A percentile compares a stretch with the other conserved stretches of the same genome.
Evolutionary conservation across 2,888 invertebrate genomes (phyloP).

Genomic region (Cosmia pyralina): DNA sequence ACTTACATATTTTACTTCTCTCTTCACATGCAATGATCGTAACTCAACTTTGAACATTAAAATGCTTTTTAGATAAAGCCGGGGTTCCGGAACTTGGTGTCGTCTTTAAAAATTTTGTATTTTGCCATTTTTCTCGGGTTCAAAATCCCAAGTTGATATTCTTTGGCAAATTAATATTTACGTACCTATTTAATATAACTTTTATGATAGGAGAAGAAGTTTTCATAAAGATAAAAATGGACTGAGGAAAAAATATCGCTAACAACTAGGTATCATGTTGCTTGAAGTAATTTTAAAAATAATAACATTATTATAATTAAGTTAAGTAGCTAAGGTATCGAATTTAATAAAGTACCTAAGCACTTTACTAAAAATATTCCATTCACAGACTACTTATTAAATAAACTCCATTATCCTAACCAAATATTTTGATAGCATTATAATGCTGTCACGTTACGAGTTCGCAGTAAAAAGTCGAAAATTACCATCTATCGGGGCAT

Average conservation of each 20-base stretch:
- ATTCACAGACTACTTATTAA: conserved; percentile 17
- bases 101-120: background rate
- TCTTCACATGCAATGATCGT: conserved; percentile 58
- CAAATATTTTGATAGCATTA: conserved; percentile 45
- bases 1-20: conserved; percentile 51
- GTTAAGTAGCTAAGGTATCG: background rate
- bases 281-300: too few species aligned
- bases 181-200: background rate
- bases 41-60: conserved; percentile 52
- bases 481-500: conserved; percentile 75
- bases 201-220: background rate
- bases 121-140: background rate
- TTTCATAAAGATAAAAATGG: background rate
- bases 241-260: too few species aligned
- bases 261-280: too few species aligned
- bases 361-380: conserved; percentile 10
- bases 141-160: background rate
- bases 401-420: conserved; percentile 35
- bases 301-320: too few species aligned
- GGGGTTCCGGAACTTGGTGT: background rate
- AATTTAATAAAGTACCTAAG: background rate
- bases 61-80: conserved; percentile 45
- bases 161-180: too few species aligned
- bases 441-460: conserved; percentile 61
- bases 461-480: conserved; percentile 71